Evolutionary conservation across 2,797 vertebrate species (phyloP), one percentile per base, ranked within the genome.

Genomic region (Synaphobranchus kaupii): DNA sequence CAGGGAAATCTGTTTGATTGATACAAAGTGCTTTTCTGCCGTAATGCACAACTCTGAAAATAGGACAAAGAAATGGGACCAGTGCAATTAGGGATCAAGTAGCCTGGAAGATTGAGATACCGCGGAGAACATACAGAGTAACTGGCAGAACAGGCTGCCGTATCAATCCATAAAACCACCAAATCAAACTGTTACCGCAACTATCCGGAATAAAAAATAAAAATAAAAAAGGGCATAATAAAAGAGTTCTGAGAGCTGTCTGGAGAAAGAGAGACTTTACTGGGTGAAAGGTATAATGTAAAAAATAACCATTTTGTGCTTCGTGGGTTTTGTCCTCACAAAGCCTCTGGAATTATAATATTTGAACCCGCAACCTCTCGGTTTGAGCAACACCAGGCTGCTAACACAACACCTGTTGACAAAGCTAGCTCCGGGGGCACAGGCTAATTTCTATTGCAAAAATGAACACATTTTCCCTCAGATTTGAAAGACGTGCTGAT

Each of bases 151-250:
- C 6, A 50, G 25, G 25, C 63, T 68, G 47, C 47, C 47, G 47
- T 12, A 25, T 50, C 73, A 78, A 48, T 50, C 78, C 78, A 81
- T 50, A 81, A 81, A 81, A 25, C 25, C 78, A 50, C 47, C 78
- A 12, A 80, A 80, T 80, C 76, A 80, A 81, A 81, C 17, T 50
- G 78, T 50, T 44, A 81, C 47, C 8, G 39, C 15, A 47, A 78
- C 34, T 47, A 47, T 47, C 39, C 22, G 22, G 47, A 81, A n/a
- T 20, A 81, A 81, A 48, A 50, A 15, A 17, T 4, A 73, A 39
- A 73, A 31, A 4, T 6, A 66, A 66, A 66, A 28, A 9, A 10
- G 15, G 22, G n/a, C 7, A n/a, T 22, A 25, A 81, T 25, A 25
- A 48, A 48, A 25, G 78, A 50, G 25, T 48, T 48, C 31, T 78